phyloP scores from a whole-genome alignment of 2,888 invertebrate genomes.

The Oconnorella tubifera region DNA sequence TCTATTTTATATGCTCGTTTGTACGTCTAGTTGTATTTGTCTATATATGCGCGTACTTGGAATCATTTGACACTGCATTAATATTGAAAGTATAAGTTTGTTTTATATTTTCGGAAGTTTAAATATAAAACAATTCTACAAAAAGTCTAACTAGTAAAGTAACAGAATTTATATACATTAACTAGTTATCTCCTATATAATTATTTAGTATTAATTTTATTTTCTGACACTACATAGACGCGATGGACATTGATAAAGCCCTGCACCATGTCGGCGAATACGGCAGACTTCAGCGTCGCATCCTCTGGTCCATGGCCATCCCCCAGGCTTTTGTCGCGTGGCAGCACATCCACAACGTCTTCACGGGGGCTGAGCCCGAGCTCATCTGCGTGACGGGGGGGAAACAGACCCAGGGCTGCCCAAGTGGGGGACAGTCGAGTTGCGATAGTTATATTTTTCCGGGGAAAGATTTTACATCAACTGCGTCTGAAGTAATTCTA shows the following conservation, averaged over 20 bases:
- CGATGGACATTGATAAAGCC: constrained; percentile 37
- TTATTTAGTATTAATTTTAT: no score
- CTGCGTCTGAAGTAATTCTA: constrained; percentile 35
- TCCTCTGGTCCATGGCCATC: constrained; percentile 27
- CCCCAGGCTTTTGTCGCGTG: constrained; percentile 28
- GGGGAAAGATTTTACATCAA: constrained; percentile 32
- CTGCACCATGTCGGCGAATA: constrained; percentile 32
- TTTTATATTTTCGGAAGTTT: no score
- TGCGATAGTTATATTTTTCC: constrained; percentile 25
- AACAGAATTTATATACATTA: no score
- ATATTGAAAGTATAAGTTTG: no score
- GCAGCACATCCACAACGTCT: constrained; percentile 34
- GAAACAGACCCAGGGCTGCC: constrained; percentile 9
- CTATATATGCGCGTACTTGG: no score
- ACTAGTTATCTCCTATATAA: no score
- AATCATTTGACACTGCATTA: no score
- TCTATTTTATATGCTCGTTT: no score
- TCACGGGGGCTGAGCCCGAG: constrained; percentile 32
- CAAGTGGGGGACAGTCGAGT: constrained; percentile 6
- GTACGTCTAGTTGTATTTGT: no score
- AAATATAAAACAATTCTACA: no score
- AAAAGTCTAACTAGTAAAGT: no score
- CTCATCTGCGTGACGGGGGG: constrained; percentile 20
- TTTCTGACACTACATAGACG: no score
- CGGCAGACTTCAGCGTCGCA: constrained; percentile 28